A percentile compares a stretch with the other conserved stretches of the same genome.
Conservation (phyloP, 2,113 vertebrate species). For the Equus przewalskii region DNA sequence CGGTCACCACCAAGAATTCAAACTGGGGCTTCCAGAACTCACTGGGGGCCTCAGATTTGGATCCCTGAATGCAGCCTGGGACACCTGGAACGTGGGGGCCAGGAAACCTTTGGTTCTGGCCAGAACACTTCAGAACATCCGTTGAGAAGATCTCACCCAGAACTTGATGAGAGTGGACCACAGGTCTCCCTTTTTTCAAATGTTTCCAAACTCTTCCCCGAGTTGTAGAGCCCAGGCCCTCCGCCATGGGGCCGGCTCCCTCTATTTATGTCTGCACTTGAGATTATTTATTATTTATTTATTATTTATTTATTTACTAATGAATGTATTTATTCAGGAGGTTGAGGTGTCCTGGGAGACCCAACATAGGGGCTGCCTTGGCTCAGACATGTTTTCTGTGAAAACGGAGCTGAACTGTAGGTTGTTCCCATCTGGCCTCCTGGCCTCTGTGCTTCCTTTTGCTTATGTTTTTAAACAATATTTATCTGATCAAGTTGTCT, state of each 20-base stretch:
- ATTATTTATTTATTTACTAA: conserved; percentile 82
- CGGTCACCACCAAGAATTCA: background rate
- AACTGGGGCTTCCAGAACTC: conserved; percentile 3
- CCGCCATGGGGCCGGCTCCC: background rate
- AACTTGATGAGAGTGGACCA: background rate
- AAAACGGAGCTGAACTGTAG: conserved; percentile 70
- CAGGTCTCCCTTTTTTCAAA: background rate
- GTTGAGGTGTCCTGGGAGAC: background rate
- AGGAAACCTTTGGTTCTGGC: background rate
- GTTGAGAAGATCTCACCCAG: background rate
- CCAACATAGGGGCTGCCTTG: background rate
- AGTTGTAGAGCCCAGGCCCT: background rate
- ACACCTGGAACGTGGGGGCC: background rate
- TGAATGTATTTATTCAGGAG: conserved; percentile 80
- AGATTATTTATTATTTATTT: conserved; percentile 83
- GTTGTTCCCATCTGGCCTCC: background rate
- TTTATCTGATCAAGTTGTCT: conserved; percentile 72
- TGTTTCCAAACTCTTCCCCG: background rate
- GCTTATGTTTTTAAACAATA: conserved; percentile 66
- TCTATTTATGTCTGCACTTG: conserved; percentile 80
- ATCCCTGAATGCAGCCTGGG: background rate
- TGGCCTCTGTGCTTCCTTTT: conserved; percentile 39
- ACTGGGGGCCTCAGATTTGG: background rate
- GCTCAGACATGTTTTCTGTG: conserved; percentile 78
- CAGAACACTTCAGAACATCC: background rate